Evolutionary conservation across 2,113 vertebrate species (phyloP).

Genomic region (Amblyornis subalaris): DNA sequence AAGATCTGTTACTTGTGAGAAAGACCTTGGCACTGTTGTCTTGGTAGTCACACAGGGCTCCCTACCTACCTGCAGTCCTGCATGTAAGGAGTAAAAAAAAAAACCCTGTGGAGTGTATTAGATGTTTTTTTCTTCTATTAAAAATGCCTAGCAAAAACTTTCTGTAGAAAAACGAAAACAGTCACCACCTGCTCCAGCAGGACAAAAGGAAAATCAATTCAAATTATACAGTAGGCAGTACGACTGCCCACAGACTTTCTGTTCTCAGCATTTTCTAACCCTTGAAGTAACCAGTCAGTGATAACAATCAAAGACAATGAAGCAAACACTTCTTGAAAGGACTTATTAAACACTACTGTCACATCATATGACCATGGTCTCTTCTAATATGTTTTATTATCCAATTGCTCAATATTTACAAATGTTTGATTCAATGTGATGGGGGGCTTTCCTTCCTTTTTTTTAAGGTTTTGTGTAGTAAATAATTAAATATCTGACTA

Average conservation of each 20-base stretch:
- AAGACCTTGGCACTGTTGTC: not conserved
- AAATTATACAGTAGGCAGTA: not conserved
- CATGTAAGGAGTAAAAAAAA: not conserved
- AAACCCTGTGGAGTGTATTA: rapidly evolving
- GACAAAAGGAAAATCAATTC: not conserved
- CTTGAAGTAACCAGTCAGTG: not conserved
- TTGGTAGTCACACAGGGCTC: not conserved
- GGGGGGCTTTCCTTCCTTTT: not conserved
- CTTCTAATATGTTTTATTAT: not conserved
- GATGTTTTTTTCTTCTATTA: not conserved
- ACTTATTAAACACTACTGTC: not conserved
- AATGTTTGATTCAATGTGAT: not conserved
- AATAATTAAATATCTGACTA: not conserved
- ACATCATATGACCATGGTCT: not conserved
- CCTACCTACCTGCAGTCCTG: not conserved
- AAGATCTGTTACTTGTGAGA: not conserved
- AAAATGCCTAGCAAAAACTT: not conserved
- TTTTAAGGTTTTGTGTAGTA: not conserved
- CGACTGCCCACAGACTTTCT: not conserved
- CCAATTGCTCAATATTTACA: not conserved
- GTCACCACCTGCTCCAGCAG: not conserved
- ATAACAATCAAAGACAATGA: not conserved
- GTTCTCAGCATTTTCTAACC: not conserved
- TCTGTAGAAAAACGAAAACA: not conserved
- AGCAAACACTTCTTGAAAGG: not conserved